These are phyloP conservation scores for Morpho deidamia DNA, from an alignment of 2,888 invertebrate genomes.

Conservation along the genomic window DNA sequence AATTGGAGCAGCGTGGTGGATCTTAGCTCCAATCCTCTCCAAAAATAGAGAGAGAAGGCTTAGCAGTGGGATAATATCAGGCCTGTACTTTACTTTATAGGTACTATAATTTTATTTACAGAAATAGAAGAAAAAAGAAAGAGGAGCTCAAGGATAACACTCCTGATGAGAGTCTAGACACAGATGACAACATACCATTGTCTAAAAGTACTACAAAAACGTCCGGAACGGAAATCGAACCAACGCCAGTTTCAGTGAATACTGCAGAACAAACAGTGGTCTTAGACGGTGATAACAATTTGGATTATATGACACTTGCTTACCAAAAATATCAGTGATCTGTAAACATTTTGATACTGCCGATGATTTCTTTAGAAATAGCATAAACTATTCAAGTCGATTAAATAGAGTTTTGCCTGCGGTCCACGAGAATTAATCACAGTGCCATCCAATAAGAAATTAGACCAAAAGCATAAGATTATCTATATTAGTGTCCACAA, in stretches of 20 bases:
- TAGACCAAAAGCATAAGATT: no score
- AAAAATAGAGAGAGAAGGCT: no score
- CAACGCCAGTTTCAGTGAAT: not conserved
- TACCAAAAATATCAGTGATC: constrained; percentile 12
- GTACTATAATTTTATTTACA: constrained; percentile 13
- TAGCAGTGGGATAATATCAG: no score
- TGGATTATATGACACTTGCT: constrained; percentile 12
- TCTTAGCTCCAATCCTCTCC: no score
- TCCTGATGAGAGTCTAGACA: constrained; percentile 7
- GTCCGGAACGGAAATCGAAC: constrained; percentile 1
- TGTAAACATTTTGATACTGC: not conserved
- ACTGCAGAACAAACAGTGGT: not conserved
- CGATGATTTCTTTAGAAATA: no score
- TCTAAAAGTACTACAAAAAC: not conserved
- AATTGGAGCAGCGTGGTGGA: no score
- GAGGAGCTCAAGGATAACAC: constrained; percentile 24
- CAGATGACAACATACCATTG: constrained; percentile 1
- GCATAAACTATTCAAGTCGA: no score
- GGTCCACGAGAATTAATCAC: no score
- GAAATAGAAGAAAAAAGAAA: constrained; percentile 43
- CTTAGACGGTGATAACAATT: constrained; percentile 1
- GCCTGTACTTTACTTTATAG: no score
- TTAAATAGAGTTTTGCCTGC: no score
- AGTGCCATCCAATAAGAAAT: no score
- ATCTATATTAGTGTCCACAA: no score